Evolutionary conservation across 2,888 invertebrate genomes (phyloP).

Genomic region (Lochmaea capreae): DNA sequence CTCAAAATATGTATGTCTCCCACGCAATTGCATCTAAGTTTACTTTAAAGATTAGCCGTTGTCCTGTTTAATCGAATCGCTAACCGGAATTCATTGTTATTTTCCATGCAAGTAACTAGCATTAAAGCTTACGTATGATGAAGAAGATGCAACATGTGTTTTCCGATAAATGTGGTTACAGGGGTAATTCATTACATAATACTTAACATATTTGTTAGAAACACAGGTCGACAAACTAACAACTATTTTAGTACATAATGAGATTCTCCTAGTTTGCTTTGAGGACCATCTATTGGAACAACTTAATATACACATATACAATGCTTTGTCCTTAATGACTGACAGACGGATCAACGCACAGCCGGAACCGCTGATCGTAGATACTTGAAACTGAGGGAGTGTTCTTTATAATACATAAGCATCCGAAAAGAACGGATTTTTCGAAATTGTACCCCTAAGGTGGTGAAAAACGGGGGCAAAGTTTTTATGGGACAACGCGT

Average conservation of each 20-base stretch:
- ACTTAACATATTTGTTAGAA: slow-evolving; percentile 8
- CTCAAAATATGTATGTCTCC: no score
- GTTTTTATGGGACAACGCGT: no score
- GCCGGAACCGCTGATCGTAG: no score
- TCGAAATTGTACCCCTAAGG: no score
- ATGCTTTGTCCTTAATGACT: no score
- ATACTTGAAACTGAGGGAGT: no score
- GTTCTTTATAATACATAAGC: no score
- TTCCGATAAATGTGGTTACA: slow-evolving; percentile 24
- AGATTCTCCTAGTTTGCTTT: neutral
- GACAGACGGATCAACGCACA: no score
- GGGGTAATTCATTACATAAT: slow-evolving; percentile 9
- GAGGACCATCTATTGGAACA: neutral
- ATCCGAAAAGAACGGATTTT: no score
- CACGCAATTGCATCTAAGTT: no score
- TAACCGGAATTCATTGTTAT: neutral
- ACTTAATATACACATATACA: no score
- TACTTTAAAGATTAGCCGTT: neutral
- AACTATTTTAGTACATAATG: neutral
- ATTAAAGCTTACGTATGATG: slow-evolving; percentile 10
- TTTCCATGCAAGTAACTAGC: neutral
- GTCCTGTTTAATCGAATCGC: slow-evolving; percentile 5
- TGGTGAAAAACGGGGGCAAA: no score
- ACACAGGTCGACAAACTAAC: slow-evolving; percentile 17
- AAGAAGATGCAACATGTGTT: slow-evolving; percentile 23